Percentiles rank a stretch among this genome's conserved stretches.
These are phyloP conservation scores for Eilema caniola DNA, from an alignment of 2,888 invertebrate genomes.

Conservation along the genomic window DNA sequence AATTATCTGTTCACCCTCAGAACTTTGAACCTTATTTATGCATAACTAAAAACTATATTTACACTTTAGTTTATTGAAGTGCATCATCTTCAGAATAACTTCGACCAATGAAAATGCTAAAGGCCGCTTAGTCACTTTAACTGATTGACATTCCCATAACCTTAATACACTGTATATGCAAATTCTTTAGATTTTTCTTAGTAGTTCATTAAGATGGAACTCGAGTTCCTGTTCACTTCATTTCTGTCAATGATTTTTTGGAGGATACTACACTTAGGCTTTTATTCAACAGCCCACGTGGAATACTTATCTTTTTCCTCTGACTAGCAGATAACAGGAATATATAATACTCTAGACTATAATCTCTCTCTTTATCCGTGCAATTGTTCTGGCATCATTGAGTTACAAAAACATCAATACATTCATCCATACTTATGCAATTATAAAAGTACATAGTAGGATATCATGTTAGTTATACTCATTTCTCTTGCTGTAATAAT, in stretches of 20 bases:
- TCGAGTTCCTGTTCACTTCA: background rate
- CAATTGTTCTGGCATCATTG: too few relatives aligned
- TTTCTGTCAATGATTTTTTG: too few relatives aligned
- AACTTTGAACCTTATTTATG: conserved; percentile 61
- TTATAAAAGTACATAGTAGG: too few relatives aligned
- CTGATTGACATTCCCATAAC: conserved; percentile 78
- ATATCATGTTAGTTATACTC: background rate
- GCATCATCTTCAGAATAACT: conserved; percentile 69
- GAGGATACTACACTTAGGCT: background rate
- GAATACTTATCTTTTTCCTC: background rate
- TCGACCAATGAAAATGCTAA: conserved; percentile 68
- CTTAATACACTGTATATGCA: conserved; percentile 48
- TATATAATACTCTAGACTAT: too few relatives aligned
- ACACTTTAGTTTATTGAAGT: conserved; percentile 44
- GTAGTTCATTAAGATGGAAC: conserved; percentile 10
- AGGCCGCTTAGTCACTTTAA: conserved; percentile 64
- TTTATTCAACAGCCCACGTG: background rate
- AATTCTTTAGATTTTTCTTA: conserved; percentile 35
- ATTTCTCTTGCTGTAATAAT: too few relatives aligned
- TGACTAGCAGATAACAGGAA: too few relatives aligned
- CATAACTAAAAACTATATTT: conserved; percentile 57
- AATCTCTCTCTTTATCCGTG: too few relatives aligned
- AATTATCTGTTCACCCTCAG: conserved; percentile 44
- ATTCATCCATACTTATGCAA: too few relatives aligned
- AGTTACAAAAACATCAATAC: too few relatives aligned